phyloP scores from a whole-genome alignment of 2,113 vertebrate species.

The Todiramphus chloris region DNA sequence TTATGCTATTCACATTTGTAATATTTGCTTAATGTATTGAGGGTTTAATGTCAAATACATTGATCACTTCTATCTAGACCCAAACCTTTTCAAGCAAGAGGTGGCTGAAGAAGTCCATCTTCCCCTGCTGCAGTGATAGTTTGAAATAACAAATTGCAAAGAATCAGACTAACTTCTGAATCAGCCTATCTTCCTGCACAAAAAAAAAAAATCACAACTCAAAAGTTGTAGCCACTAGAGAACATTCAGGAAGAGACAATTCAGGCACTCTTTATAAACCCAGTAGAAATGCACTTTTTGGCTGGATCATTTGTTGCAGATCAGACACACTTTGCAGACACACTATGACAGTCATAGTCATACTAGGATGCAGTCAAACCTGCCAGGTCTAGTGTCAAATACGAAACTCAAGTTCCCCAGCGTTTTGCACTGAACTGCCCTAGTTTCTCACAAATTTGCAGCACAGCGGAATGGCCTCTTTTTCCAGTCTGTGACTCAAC shows the following conservation, averaged over 20 bases:
- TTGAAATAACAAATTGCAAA: background rate
- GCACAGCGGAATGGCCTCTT: background rate
- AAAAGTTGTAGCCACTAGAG: background rate
- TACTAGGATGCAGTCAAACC: background rate
- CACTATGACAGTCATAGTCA: background rate
- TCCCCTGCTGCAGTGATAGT: background rate
- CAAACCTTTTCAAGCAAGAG: background rate
- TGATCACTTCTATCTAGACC: background rate
- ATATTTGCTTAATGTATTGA: background rate
- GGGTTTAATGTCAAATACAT: background rate
- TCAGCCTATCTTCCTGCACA: background rate
- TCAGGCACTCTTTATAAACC: background rate
- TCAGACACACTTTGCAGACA: background rate
- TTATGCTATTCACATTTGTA: background rate
- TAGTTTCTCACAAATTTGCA: background rate
- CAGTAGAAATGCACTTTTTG: background rate
- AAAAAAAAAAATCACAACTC: background rate
- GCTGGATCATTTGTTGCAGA: fast-evolving
- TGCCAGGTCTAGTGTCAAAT: background rate
- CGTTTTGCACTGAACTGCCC: background rate
- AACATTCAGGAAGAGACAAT: background rate
- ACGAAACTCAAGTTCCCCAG: background rate
- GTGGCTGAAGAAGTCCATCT: background rate
- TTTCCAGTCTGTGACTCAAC: background rate
- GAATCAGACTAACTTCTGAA: background rate